Conservation (phyloP, 2,797 vertebrate genomes). For the Hirundo rustica region DNA sequence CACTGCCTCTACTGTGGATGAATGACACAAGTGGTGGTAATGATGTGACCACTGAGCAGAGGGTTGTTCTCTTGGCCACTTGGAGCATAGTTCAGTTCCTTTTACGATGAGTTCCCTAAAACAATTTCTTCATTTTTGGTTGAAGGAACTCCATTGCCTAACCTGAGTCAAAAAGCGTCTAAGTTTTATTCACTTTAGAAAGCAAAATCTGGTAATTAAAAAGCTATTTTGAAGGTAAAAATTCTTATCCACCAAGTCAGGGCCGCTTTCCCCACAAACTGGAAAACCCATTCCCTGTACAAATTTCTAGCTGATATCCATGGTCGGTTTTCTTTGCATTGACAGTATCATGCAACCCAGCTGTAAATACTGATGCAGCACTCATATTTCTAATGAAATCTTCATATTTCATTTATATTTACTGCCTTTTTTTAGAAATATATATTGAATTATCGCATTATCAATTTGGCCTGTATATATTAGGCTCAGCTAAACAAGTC, state of each 20-base stretch:
- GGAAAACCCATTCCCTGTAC: neutral
- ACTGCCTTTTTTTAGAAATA: neutral
- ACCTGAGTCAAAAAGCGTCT: neutral
- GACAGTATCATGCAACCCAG: neutral
- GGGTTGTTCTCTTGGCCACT: neutral
- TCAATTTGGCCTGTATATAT: neutral
- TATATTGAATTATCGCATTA: neutral
- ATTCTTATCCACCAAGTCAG: neutral
- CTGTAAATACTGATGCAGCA: neutral
- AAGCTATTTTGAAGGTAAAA: neutral
- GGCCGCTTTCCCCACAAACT: neutral
- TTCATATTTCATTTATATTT: neutral
- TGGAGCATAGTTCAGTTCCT: neutral
- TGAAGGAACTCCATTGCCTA: neutral
- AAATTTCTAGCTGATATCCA: neutral
- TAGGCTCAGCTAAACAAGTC: neutral
- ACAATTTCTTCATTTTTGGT: neutral
- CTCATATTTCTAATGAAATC: neutral
- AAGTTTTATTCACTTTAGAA: neutral
- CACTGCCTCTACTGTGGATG: neutral
- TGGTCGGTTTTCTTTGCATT: neutral
- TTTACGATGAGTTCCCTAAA: constrained; percentile 2
- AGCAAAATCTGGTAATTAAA: neutral
- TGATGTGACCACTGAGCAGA: neutral
- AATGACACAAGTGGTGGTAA: neutral